Evolutionary conservation across 2,113 vertebrate species (phyloP).

Genomic region (Crotalus helleri): DNA sequence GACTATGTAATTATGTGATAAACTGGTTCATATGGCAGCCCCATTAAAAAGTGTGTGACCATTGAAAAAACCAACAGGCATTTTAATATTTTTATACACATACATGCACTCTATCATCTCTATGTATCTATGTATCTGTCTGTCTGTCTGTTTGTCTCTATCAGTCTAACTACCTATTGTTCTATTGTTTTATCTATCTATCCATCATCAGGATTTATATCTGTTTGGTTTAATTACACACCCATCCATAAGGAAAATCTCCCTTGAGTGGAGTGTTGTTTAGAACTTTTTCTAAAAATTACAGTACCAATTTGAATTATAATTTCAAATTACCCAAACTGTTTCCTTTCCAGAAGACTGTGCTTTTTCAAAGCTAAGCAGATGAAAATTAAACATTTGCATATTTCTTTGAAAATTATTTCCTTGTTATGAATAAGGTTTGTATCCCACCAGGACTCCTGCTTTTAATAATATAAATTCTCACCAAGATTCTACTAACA

Average conservation of each 20-base stretch:
- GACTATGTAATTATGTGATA: no score
- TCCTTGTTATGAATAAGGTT: background rate
- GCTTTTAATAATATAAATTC: background rate
- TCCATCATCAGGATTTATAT: background rate
- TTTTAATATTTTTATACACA: no score
- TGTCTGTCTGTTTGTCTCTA: background rate
- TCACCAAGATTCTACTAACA: constrained; percentile 4
- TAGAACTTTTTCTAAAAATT: background rate
- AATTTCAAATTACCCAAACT: constrained; percentile 1
- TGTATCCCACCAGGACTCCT: background rate
- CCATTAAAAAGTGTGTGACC: no score
- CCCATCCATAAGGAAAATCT: background rate
- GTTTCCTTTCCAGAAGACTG: background rate
- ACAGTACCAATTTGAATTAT: background rate
- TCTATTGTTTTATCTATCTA: background rate
- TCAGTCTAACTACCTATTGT: background rate
- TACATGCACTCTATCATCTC: background rate
- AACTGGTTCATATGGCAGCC: no score
- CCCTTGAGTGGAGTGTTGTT: background rate
- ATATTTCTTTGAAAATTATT: constrained; percentile 4
- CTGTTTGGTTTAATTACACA: background rate
- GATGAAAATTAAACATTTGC: background rate
- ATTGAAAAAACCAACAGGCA: no score
- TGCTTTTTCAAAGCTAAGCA: background rate
- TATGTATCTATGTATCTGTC: background rate